phyloP scores from a whole-genome alignment of 1,140 invertebrate species.

The Achroia grisella region DNA sequence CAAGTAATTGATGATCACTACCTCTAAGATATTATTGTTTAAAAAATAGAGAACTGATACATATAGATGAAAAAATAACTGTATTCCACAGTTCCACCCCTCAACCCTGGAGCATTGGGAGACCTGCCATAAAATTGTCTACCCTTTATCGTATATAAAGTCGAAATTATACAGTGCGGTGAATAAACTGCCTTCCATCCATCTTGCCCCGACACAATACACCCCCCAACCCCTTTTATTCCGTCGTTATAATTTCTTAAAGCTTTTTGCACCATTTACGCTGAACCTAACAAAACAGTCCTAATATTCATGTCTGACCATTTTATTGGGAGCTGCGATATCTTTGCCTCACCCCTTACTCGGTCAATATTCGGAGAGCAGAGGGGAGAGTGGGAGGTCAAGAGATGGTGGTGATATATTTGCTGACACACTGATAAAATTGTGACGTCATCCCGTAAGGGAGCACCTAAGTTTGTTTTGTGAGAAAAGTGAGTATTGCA shows the following conservation, averaged over 20 bases:
- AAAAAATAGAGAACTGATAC: no score
- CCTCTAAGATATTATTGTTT: no score
- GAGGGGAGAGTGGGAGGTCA: neutral
- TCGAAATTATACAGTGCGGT: no score
- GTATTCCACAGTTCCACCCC: no score
- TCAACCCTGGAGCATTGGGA: no score
- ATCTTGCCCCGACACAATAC: constrained; percentile 21
- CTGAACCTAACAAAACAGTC: constrained; percentile 30
- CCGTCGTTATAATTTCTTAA: constrained; percentile 40
- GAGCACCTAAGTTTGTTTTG: no score
- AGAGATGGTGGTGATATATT: neutral
- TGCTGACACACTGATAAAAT: neutral
- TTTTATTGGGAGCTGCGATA: neutral
- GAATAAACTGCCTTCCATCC: constrained; percentile 9
- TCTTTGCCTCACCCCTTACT: neutral
- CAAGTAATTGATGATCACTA: no score
- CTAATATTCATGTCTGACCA: constrained; percentile 16
- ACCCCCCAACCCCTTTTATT: constrained; percentile 6
- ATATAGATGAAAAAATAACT: no score
- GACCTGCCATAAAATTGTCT: no score
- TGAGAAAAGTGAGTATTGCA: no score
- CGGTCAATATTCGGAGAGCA: neutral
- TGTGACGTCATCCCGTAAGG: neutral
- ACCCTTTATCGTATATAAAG: no score
- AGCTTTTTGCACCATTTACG: constrained; percentile 50